Percentiles rank a stretch among this genome's conserved stretches.
Evolutionary conservation across 1,140 invertebrate genomes (phyloP).

Genomic region (Aphaenogaster rudis): DNA sequence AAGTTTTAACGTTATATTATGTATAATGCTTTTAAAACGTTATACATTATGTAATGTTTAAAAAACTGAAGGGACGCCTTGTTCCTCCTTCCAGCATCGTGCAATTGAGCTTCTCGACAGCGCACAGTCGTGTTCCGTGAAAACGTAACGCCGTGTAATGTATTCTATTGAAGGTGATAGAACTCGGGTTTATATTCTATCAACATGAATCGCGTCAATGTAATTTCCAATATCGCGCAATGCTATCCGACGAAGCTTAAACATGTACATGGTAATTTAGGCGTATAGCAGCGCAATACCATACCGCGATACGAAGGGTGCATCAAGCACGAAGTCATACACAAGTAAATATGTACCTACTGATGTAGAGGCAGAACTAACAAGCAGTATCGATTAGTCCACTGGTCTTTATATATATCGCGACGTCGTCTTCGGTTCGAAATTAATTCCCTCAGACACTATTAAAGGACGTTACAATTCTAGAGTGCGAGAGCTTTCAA

Average conservation of each 20-base stretch:
- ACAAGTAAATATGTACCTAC: conserved; percentile 64
- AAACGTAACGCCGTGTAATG: conserved; percentile 36
- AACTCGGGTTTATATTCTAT: conserved; percentile 58
- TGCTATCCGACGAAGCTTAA: conserved; percentile 52
- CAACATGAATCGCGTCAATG: conserved; percentile 61
- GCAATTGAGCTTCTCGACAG: neutral
- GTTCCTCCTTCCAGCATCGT: neutral
- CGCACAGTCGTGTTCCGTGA: neutral
- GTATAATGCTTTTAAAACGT: neutral
- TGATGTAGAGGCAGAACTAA: conserved; percentile 62
- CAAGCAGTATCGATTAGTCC: conserved; percentile 59
- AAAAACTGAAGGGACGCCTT: neutral
- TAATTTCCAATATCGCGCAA: conserved; percentile 65
- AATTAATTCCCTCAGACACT: conserved; percentile 34
- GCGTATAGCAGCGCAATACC: conserved; percentile 33
- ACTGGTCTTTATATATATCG: conserved; percentile 46
- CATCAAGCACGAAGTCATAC: conserved; percentile 63
- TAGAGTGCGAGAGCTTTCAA: neutral
- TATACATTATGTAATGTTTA: neutral
- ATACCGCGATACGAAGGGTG: conserved; percentile 42
- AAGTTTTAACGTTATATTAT: neutral
- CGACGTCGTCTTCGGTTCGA: conserved; percentile 13
- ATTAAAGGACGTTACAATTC: neutral
- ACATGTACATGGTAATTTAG: conserved; percentile 61
- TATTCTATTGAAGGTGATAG: conserved; percentile 45